Base-by-base conservation (phyloP, 2,888 invertebrate genomes). In the Cheilosia pagana region DNA sequence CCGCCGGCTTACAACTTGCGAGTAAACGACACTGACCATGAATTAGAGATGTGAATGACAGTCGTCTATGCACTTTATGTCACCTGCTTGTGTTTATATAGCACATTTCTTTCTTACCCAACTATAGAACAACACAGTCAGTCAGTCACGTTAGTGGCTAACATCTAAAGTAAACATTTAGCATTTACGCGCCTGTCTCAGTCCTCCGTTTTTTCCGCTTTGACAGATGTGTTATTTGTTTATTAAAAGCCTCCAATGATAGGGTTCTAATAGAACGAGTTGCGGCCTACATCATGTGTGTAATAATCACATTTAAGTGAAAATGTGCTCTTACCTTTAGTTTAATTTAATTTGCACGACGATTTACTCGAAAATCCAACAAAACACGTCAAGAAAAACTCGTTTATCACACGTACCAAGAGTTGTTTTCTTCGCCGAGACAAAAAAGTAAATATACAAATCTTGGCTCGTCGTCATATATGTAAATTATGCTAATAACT, bases 401-500 rank as follows among this genome's bases (percentile, higher is more conserved):
- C 50, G 19, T 57, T 23, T 28, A 41, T 55, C 45, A 52, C 41
- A 43, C 39, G 52, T 39, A 41, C 50, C 8, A 31, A 41, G 35
- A 52, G 23, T 41, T 60, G 21, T 28, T 70, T 53, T 48, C 16
- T 53, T 39, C 21, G 2, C 8, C 19, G 21, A 48, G 19, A 28
- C n/a, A 8, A 28, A 39, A 52, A 70, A 16, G 41, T 71, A 55
- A 70, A 63, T 57, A 63, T 57, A 50, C 41, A 41, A 16, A 57
- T 28, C 59, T 60, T 10, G 3, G 35, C 23, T 10, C 62, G 25
- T 59, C 48, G 39, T 60, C 39, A 25, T 31, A 12, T 35, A 35
- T 14, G 23, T 71, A 50, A 76, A 68, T 60, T 68, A 68, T 60
- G 67, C 59, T 72, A 79, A 79, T 79, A 31, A 53, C 59, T 68